phyloP scores from a whole-genome alignment of 2,113 vertebrate genomes.

The Deroptyus accipitrinus region DNA sequence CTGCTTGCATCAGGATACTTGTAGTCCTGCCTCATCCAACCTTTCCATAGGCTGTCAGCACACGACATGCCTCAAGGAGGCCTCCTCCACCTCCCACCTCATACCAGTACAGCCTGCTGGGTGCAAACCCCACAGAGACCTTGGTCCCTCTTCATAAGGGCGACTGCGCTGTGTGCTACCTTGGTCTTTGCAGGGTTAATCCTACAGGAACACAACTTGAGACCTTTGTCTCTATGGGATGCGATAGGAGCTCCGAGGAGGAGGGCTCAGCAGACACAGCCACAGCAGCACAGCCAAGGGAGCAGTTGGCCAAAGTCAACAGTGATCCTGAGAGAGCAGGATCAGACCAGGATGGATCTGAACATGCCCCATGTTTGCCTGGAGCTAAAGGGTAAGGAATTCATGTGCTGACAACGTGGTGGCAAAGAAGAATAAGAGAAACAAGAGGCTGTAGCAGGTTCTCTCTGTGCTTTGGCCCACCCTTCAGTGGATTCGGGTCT shows the following conservation, averaged over 20 bases:
- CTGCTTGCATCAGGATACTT: not conserved
- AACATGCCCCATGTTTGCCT: not conserved
- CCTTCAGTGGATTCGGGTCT: not conserved
- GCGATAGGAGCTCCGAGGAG: not conserved
- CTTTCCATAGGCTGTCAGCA: not conserved
- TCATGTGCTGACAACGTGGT: not conserved
- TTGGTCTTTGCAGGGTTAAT: not conserved
- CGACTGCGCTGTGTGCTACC: rapidly evolving
- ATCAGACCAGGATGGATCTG: not conserved
- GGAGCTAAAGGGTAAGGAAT: not conserved
- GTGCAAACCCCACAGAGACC: not conserved
- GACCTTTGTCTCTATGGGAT: not conserved
- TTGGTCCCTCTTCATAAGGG: not conserved
- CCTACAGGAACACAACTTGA: not conserved
- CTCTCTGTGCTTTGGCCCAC: not conserved
- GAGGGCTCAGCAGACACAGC: not conserved
- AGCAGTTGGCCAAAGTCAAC: not conserved
- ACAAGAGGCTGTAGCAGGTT: not conserved
- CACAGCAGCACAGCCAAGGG: not conserved
- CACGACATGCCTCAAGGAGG: not conserved
- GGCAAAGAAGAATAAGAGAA: not conserved
- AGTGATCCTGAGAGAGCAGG: not conserved
- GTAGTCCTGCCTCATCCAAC: not conserved
- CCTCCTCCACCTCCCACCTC: not conserved
- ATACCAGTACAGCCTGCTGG: not conserved